Evolutionary conservation across 1,140 invertebrate species (phyloP), one percentile per base, ranked within the genome.

Genomic region (Kradibia gibbosae): DNA sequence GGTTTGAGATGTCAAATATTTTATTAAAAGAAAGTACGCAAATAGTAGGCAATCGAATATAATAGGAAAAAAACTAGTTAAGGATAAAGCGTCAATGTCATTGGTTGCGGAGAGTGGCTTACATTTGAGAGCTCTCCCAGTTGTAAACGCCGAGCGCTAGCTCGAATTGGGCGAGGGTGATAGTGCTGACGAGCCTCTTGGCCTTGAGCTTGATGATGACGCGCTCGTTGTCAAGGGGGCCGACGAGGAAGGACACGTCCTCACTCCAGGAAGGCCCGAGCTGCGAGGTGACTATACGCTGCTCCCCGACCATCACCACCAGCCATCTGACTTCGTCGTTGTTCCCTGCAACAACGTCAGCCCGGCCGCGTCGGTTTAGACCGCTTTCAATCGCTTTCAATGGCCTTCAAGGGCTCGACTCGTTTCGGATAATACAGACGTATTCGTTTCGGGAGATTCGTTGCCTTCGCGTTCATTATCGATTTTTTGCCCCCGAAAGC

Each of bases 231-330:
- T 90, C 88, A 55, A 92, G 85, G 34, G 89, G 85, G 62, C 90
- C 89, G 20, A 93, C 90, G 57, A 93, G 88, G 81, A 93, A 93
- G 45, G 92, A 92, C 45, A 90, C 89, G 74, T 90, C 89, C 79
- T 93, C 92, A 67, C 90, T 89, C 92, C 92, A 93, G 10, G 86
- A 86, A 8, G 87, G 72, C 34, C 74, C 86, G 13, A 92, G 84
- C 50, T 90, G 89, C 7, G 88, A 80, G n/a, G 91, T 92, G 60
- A 91, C 88, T 20, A 90, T 85, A 65, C 89, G 91, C 80, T 91
- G 88, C 62, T 92, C 89, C 4, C 92, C 91, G 7, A 93, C 82
- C 15, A 87, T 85, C 7, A 93, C 86, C n/a, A 91, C 90, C 11
- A 92, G 85, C 90, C 91, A 92, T 67, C 87, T 86, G 11, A 86